phyloP scores from a whole-genome alignment of 2,113 vertebrate genomes.

The Chaetodon auriga region DNA sequence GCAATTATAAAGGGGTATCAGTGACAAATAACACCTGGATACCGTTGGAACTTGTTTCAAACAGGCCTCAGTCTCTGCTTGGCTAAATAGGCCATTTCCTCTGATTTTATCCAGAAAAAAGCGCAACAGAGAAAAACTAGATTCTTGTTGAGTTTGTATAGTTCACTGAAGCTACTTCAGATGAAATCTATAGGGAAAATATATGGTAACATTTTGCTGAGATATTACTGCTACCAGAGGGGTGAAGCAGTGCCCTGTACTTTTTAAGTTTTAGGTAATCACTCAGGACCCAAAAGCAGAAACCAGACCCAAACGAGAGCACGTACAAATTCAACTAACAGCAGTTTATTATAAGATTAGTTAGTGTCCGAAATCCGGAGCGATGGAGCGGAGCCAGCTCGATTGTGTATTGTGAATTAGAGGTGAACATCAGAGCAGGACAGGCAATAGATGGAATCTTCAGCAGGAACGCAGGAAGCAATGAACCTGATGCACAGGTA shows the following conservation, averaged over 20 bases:
- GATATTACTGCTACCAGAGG: neutral
- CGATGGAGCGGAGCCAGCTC: too few species aligned
- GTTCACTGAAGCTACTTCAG: neutral
- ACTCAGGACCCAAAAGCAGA: too few species aligned
- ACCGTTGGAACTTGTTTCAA: constrained; percentile 31
- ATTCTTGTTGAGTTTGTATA: neutral
- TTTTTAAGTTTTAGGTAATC: too few species aligned
- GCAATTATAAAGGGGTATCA: constrained; percentile 31
- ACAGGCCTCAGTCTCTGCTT: constrained; percentile 3
- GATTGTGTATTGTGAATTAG: too few species aligned
- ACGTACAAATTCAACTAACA: too few species aligned
- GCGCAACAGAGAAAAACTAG: neutral
- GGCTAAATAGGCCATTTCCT: neutral
- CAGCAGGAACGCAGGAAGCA: too few species aligned
- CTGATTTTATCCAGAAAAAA: neutral
- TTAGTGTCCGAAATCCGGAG: too few species aligned
- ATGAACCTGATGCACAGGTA: too few species aligned
- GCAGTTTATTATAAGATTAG: too few species aligned
- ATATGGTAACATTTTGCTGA: neutral
- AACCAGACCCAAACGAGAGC: too few species aligned
- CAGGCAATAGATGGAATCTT: too few species aligned
- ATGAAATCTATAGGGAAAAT: neutral
- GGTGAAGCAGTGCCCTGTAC: neutral
- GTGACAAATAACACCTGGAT: constrained; percentile 10
- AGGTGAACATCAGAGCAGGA: too few species aligned